phyloP scores from a whole-genome alignment of 2,888 invertebrate species.

The Cephus spinipes region DNA sequence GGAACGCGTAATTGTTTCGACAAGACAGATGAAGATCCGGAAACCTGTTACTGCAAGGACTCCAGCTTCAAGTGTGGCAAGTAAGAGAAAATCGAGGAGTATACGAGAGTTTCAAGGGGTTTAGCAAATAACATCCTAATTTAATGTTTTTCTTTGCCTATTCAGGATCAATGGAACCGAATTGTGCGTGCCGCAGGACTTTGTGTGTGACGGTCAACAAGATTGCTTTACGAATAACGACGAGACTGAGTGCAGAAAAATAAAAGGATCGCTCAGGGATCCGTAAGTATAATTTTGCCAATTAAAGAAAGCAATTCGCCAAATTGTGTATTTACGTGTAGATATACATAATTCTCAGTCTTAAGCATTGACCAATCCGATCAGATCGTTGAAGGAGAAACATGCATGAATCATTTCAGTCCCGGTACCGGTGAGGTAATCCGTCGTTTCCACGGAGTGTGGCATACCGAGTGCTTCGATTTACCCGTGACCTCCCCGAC shows the following conservation, averaged over 20 bases:
- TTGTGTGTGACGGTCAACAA: slow-evolving; percentile 80
- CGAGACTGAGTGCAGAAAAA: slow-evolving; percentile 74
- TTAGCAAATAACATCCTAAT: background rate
- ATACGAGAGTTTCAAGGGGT: background rate
- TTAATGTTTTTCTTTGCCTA: background rate
- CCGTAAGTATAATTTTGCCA: slow-evolving; percentile 45
- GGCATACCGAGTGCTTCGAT: slow-evolving; percentile 79
- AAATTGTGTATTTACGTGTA: background rate
- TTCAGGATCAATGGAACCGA: slow-evolving; percentile 22
- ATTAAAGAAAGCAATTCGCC: background rate
- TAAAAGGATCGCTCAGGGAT: slow-evolving; percentile 59
- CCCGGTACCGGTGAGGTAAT: slow-evolving; percentile 76
- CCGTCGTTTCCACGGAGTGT: slow-evolving; percentile 75
- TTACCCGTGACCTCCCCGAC: slow-evolving; percentile 29
- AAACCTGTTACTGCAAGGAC: slow-evolving; percentile 73
- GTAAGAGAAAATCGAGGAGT: slow-evolving; percentile 59
- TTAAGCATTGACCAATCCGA: background rate
- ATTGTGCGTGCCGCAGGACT: slow-evolving; percentile 76
- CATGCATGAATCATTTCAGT: slow-evolving; percentile 55
- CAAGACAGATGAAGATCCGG: slow-evolving; percentile 79
- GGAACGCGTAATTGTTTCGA: slow-evolving; percentile 82
- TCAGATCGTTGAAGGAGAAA: background rate
- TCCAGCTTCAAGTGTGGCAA: slow-evolving; percentile 69
- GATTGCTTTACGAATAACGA: slow-evolving; percentile 84
- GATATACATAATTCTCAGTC: background rate